Evolutionary conservation across 2,797 vertebrate species (phyloP).

Genomic region (Manis pentadactyla): DNA sequence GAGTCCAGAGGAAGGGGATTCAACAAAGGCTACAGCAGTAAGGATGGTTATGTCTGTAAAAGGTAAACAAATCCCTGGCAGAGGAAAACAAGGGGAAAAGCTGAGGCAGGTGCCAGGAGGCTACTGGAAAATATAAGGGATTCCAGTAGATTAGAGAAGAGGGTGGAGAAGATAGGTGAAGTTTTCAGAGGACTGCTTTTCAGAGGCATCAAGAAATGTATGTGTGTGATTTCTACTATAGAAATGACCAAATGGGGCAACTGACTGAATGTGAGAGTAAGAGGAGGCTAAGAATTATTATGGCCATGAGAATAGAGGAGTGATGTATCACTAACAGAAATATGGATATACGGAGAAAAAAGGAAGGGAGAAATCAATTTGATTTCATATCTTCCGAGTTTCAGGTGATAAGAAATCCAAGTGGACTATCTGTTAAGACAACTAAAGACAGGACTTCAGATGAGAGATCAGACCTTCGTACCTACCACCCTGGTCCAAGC

Average conservation of each 20-base stretch:
- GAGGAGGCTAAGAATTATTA: neutral
- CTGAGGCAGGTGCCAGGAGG: neutral
- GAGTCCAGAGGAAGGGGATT: neutral
- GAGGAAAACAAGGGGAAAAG: neutral
- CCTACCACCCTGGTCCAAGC: neutral
- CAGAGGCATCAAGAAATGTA: neutral
- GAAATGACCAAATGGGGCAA: slow-evolving; percentile 10
- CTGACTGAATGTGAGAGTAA: neutral
- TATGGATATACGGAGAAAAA: neutral
- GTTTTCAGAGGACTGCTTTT: neutral
- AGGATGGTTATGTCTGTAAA: neutral
- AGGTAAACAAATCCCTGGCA: neutral
- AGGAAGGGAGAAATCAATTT: neutral
- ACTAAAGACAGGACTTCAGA: neutral
- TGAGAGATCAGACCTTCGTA: neutral
- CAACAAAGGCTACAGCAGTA: neutral
- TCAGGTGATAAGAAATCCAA: neutral
- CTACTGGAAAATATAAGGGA: neutral
- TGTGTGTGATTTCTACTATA: neutral
- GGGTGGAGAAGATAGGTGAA: neutral
- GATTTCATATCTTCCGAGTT: neutral
- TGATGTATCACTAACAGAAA: neutral
- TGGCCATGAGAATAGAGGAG: neutral
- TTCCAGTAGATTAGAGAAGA: neutral
- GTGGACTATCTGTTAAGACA: neutral